Evolutionary conservation across 2,113 vertebrate genomes (phyloP), one percentile per base, ranked within the genome.

Genomic region (Cynoglossus semilaevis): DNA sequence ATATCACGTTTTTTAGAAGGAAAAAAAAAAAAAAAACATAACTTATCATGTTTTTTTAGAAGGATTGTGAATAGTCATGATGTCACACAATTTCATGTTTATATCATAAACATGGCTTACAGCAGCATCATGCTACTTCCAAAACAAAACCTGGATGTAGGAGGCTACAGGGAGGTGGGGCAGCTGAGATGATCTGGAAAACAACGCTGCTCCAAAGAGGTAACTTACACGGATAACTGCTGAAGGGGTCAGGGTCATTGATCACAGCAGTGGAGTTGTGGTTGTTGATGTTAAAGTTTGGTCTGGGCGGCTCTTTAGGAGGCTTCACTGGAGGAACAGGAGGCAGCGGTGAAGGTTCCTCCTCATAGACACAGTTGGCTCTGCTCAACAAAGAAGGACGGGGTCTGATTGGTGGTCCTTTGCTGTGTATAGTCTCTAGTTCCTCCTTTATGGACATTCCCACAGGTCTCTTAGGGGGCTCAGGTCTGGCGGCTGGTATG

Each of bases 401-500:
- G 1, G 92, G 81, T 7, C 74, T 62, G 1, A 76, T 54, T 1
- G 68, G 82, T 45, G 70, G 59, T 5, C 59, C 70, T 35, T 0
- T 90, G 70, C 55, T 60, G 40, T 78, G 55, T 37, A 81, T 10
- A 41, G 56, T 41, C 42, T 82, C 69, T 1, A 78, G 51, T 22
- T 85, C 79, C 9, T 80, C 69, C 51, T 66, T 83, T 1, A 72
- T 41, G 0, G 80, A 53, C 4, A 34, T 11, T 1, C 50, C 67
- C 8, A 44, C n/a, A 0, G 89, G 80, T 80, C 92, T 94, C 67
- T 83, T 93, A 2, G 84, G 88, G 58, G 90, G 42, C 9, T 87
- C 63, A 51, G 95, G 94, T 65, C 90, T 91, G 14, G 88, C 90
- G 9, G 85, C 85, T 35, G 91, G 89, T 53, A 77, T 9, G 67